These are phyloP conservation scores for Actenoides hombroni DNA, from an alignment of 2,113 vertebrate genomes.

Conservation along the genomic window DNA sequence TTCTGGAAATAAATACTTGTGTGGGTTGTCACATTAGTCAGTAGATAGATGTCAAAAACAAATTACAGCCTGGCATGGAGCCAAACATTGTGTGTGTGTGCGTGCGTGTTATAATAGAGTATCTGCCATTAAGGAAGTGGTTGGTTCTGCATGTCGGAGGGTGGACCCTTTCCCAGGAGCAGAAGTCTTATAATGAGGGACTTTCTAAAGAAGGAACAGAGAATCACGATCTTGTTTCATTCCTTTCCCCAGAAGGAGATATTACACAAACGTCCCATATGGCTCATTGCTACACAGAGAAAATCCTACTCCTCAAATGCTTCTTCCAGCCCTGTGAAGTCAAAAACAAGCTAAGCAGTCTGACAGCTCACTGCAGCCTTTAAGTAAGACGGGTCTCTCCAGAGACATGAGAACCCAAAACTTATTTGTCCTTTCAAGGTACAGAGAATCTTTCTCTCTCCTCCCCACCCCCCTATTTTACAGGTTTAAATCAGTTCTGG, in stretches of 20 bases:
- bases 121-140: neutral
- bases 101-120: neutral
- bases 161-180: neutral
- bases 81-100: neutral
- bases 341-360: constrained; percentile 7
- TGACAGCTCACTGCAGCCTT: neutral
- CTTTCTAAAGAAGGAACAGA: constrained; percentile 34
- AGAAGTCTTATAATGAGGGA: neutral
- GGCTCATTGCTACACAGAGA: constrained; percentile 16
- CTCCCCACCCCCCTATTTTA: neutral
- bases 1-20: constrained; percentile 68
- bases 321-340: neutral
- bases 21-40: constrained; percentile 65
- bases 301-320: neutral
- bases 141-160: neutral
- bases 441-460: neutral
- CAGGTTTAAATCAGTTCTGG: neutral
- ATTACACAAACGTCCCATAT: constrained; percentile 31
- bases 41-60: constrained; percentile 62
- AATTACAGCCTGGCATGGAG: constrained; percentile 36
- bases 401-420: neutral
- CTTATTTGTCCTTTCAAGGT: neutral
- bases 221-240: constrained; percentile 18
- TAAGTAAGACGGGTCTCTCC: neutral
- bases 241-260: constrained; percentile 9